Percentiles rank a stretch among this genome's conserved stretches.
phyloP scores from a whole-genome alignment of 2,113 vertebrate genomes.

The Diphyllodes magnificus region DNA sequence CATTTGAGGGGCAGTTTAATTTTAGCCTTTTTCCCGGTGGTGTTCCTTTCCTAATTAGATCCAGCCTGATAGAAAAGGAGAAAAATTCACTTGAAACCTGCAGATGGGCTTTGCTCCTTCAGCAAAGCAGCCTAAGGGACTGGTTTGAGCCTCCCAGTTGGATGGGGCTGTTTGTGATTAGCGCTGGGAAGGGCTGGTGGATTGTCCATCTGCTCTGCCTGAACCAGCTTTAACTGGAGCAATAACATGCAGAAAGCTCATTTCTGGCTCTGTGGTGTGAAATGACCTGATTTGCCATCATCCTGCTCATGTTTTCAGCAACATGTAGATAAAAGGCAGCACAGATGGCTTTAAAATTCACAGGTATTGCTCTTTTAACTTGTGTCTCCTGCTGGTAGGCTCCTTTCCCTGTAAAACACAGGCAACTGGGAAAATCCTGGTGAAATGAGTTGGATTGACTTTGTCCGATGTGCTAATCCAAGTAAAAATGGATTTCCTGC shows the following conservation, averaged over 20 bases:
- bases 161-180: neutral
- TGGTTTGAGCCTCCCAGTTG: neutral
- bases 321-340: neutral
- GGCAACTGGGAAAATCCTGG: neutral
- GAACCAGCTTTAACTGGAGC: neutral
- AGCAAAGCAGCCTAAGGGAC: neutral
- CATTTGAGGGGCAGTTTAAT: neutral
- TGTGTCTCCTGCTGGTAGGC: neutral
- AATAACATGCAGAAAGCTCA: neutral
- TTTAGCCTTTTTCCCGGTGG: neutral
- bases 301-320: neutral
- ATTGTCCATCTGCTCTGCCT: neutral
- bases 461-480: neutral
- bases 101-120: neutral
- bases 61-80: neutral
- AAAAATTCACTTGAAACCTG: neutral
- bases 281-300: neutral
- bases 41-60: neutral
- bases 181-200: neutral
- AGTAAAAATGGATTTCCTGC: neutral
- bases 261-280: neutral
- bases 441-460: neutral
- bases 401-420: neutral
- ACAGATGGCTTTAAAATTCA: neutral
- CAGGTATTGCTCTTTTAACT: neutral